Evolutionary conservation across 2,797 vertebrate genomes (phyloP).

Genomic region (Dromococcyx pavoninus): DNA sequence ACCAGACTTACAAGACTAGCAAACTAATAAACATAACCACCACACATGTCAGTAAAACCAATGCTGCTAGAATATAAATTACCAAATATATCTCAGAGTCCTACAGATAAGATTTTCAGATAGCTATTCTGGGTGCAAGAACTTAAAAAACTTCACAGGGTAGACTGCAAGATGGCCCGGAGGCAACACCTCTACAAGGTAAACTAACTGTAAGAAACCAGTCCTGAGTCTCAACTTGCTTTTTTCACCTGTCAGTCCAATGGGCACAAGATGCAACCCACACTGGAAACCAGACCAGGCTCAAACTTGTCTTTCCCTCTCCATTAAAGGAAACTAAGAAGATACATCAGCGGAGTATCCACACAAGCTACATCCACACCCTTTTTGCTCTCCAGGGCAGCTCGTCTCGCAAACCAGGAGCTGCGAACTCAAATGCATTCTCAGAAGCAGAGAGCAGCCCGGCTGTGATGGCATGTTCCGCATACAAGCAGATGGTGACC

Average conservation of each 20-base stretch:
- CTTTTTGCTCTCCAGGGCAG: background rate
- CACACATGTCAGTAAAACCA: background rate
- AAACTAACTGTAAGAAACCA: conserved; percentile 13
- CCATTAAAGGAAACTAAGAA: background rate
- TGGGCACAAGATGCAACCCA: background rate
- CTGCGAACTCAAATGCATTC: background rate
- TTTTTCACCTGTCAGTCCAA: conserved; percentile 19
- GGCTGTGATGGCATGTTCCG: background rate
- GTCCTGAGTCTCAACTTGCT: conserved; percentile 31
- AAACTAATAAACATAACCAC: conserved; percentile 42
- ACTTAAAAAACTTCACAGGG: conserved; percentile 15
- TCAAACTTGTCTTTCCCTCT: conserved; percentile 19
- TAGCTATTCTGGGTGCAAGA: background rate
- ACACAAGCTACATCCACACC: background rate
- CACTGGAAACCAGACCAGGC: background rate
- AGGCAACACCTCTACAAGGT: conserved; percentile 1
- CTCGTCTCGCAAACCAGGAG: background rate
- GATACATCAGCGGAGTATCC: background rate
- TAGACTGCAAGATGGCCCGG: background rate
- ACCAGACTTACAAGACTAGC: conserved; percentile 13
- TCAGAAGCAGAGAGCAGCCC: background rate
- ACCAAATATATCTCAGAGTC: background rate
- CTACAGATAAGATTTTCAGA: conserved; percentile 39
- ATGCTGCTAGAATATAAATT: background rate
- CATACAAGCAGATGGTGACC: background rate